Conservation (phyloP, 2,113 vertebrate species). For the Sapajus apella region DNA sequence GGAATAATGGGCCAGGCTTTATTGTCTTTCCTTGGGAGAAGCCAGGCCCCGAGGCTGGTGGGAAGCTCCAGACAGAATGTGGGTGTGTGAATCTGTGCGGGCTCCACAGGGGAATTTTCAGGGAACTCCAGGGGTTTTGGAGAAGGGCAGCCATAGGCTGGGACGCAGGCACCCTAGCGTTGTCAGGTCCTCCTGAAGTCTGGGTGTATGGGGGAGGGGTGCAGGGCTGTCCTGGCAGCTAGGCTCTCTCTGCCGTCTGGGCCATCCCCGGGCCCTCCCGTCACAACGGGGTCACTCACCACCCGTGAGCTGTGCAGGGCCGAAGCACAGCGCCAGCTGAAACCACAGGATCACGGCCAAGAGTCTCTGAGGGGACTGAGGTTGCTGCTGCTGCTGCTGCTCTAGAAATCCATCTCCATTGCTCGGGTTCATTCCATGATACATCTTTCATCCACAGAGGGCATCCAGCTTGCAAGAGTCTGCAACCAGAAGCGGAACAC, state of each 20-base stretch:
- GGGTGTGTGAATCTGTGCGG: neutral
- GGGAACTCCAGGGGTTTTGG: neutral
- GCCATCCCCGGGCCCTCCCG: neutral
- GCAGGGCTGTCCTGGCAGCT: neutral
- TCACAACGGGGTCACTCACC: slow-evolving; percentile 81
- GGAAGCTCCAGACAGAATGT: neutral
- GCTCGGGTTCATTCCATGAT: slow-evolving; percentile 86
- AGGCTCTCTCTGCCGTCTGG: neutral
- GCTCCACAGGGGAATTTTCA: neutral
- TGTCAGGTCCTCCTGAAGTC: neutral
- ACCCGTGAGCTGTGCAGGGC: slow-evolving; percentile 82
- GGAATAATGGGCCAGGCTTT: neutral
- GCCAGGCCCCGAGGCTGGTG: neutral
- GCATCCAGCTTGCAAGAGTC: slow-evolving; percentile 82
- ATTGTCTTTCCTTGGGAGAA: neutral
- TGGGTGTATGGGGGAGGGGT: neutral
- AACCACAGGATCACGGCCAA: slow-evolving; percentile 79
- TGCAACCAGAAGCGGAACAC: slow-evolving; percentile 73
- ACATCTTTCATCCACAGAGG: slow-evolving; percentile 86
- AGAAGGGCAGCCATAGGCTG: neutral
- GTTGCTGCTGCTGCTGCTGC: slow-evolving; percentile 67
- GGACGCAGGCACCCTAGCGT: neutral
- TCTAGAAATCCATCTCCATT: slow-evolving; percentile 78
- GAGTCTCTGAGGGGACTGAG: slow-evolving; percentile 75
- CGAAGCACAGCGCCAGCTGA: slow-evolving; percentile 82